Evolutionary conservation across 2,797 vertebrate species (phyloP).

Genomic region (Limnodromus scolopaceus): DNA sequence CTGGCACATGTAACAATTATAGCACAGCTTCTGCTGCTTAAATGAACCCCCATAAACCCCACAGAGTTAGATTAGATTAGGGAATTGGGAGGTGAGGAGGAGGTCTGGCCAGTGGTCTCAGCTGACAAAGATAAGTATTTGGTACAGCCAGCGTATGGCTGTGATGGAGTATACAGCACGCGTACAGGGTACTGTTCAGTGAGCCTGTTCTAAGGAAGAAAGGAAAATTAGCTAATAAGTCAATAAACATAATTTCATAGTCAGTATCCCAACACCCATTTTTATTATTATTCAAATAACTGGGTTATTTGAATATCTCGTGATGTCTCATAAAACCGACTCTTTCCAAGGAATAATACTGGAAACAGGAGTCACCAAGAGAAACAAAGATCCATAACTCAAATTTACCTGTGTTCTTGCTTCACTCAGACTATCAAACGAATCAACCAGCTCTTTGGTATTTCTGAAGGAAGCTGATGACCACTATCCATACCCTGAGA

Average conservation of each 20-base stretch:
- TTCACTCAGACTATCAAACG: background rate
- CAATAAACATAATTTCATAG: background rate
- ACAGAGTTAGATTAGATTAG: constrained; percentile 84
- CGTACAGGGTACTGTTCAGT: background rate
- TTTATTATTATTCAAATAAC: background rate
- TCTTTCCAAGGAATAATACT: background rate
- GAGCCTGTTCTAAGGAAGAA: background rate
- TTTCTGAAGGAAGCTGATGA: background rate
- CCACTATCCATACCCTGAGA: background rate
- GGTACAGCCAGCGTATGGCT: constrained; percentile 33
- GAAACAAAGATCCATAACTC: background rate
- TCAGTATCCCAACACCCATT: background rate
- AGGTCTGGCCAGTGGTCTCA: constrained; percentile 72
- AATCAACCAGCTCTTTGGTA: background rate
- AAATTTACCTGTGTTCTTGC: background rate
- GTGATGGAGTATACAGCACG: constrained; percentile 21
- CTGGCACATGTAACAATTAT: constrained; percentile 77
- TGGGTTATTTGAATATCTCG: background rate
- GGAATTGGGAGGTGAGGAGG: constrained; percentile 82
- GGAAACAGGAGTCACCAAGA: background rate
- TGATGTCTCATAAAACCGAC: background rate
- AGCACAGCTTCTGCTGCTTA: constrained; percentile 78
- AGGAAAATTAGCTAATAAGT: background rate
- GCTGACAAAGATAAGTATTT: constrained; percentile 59
- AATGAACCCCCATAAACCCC: constrained; percentile 78